These are phyloP conservation scores for Escarpia spicata DNA, from an alignment of 2,888 invertebrate genomes.

Conservation along the genomic window DNA sequence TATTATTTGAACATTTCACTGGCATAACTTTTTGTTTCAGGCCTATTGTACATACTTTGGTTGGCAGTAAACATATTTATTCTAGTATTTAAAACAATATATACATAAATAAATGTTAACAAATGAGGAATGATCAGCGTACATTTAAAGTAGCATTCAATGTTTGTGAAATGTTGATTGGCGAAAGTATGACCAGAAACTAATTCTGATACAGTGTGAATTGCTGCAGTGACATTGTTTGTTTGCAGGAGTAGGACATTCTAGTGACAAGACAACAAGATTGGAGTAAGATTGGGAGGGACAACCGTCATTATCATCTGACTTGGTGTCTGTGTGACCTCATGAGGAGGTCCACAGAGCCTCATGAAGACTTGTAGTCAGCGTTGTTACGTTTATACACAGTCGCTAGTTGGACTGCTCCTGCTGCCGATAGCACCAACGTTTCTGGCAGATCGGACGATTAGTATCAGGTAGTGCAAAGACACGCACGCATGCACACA, in stretches of 20 bases:
- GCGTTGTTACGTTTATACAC: not conserved
- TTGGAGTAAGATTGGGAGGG: not conserved
- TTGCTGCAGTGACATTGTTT: not conserved
- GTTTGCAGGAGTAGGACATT: not conserved
- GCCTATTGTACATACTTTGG: no score
- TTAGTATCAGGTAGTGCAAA: slow-evolving; percentile 16
- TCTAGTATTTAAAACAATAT: no score
- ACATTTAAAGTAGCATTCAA: no score
- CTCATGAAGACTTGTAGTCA: slow-evolving; percentile 13
- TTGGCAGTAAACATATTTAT: no score
- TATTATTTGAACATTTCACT: no score
- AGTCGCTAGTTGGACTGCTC: not conserved
- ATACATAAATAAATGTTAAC: no score
- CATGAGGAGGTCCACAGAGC: not conserved
- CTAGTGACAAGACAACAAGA: not conserved
- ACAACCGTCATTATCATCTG: not conserved
- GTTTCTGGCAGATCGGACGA: not conserved
- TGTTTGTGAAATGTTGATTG: no score
- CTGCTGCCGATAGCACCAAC: not conserved
- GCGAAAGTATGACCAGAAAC: no score
- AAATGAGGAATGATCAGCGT: no score
- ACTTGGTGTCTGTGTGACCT: not conserved
- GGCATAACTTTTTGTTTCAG: no score
- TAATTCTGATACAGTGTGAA: not conserved
- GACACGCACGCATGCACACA: not conserved